Evolutionary conservation across 2,888 invertebrate species (phyloP).

Genomic region (Prosapia bicincta): DNA sequence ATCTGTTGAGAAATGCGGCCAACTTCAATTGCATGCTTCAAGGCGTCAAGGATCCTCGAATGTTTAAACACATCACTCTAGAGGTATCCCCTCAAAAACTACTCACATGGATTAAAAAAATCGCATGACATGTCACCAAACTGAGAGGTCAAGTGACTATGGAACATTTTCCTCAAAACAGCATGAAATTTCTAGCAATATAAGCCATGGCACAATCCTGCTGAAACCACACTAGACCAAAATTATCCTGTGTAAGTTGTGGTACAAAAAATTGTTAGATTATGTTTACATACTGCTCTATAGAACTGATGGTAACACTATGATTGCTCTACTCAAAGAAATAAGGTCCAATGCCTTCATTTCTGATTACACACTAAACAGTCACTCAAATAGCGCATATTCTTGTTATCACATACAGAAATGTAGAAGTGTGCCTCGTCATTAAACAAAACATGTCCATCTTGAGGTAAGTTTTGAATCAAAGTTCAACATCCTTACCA

Average conservation of each 20-base stretch:
- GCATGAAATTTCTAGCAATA: neutral
- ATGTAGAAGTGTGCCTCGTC: constrained; percentile 12
- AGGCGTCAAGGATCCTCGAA: too few relatives aligned
- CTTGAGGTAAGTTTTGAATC: constrained; percentile 4
- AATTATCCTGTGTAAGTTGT: neutral
- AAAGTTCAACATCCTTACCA: neutral
- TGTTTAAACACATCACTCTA: too few relatives aligned
- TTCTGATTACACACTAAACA: neutral
- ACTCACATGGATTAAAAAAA: neutral
- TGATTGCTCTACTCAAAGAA: neutral
- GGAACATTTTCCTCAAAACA: too few relatives aligned
- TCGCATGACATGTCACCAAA: neutral
- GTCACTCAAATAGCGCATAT: neutral
- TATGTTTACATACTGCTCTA: neutral
- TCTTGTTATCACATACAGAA: constrained; percentile 3
- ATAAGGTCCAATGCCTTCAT: neutral
- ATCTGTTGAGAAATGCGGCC: neutral
- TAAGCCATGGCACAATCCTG: neutral
- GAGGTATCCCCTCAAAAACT: too few relatives aligned
- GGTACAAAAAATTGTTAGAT: neutral
- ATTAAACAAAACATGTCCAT: constrained; percentile 10
- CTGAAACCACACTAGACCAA: neutral
- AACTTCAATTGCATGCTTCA: neutral
- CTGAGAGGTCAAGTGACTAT: too few relatives aligned
- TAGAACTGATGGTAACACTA: neutral